These are phyloP conservation scores for Pammene aurita DNA, from an alignment of 2,888 invertebrate species.

Conservation along the genomic window DNA sequence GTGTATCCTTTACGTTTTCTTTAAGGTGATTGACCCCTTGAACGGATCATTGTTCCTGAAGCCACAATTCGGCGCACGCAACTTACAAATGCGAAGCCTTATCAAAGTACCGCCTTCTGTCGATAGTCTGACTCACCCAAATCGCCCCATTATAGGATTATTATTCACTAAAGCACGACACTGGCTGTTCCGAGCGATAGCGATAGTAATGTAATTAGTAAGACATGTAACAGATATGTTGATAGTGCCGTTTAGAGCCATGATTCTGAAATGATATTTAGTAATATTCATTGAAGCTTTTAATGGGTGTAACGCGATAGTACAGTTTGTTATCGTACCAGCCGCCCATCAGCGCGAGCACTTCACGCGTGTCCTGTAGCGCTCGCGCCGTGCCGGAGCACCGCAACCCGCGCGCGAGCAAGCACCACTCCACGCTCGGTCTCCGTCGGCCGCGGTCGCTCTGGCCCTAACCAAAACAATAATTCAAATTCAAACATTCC, in stretches of 20 bases:
- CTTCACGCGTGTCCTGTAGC: constrained; percentile 36
- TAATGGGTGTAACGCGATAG: constrained; percentile 72
- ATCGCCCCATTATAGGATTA: constrained; percentile 57
- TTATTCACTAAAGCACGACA: constrained; percentile 42
- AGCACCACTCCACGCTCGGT: constrained; percentile 57
- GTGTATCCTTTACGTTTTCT: too few relatives aligned
- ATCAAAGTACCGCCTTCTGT: constrained; percentile 55
- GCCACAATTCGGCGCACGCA: constrained; percentile 68
- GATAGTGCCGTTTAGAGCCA: constrained; percentile 1
- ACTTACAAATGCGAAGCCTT: constrained; percentile 73
- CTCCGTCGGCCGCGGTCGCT: constrained; percentile 58
- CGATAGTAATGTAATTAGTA: constrained; percentile 31
- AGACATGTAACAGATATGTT: constrained; percentile 14
- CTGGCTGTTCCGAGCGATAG: constrained; percentile 25
- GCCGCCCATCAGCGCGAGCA: constrained; percentile 46
- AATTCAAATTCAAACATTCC: constrained; percentile 71
- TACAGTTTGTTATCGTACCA: constrained; percentile 69
- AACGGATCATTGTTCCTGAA: constrained; percentile 56
- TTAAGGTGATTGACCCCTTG: constrained; percentile 53
- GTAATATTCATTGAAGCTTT: constrained; percentile 60
- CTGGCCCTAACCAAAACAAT: constrained; percentile 50
- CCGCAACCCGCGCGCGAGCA: constrained; percentile 39
- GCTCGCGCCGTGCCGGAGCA: constrained; percentile 43
- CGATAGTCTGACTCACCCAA: constrained; percentile 61
- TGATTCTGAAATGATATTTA: constrained; percentile 21